Conservation (phyloP, 2,888 invertebrate species). For the Taenaris catops region DNA sequence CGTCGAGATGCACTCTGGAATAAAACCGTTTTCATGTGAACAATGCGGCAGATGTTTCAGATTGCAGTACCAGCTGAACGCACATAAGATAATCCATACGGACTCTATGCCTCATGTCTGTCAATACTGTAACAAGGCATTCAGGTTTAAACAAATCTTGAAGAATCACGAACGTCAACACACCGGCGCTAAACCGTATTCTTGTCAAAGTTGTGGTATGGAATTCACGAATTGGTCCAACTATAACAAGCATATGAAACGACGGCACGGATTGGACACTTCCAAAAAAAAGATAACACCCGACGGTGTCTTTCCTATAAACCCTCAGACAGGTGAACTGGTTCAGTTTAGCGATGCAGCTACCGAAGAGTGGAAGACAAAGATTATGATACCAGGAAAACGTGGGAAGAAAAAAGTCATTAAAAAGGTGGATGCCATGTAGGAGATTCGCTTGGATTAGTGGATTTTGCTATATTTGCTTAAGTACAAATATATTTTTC, state of each 20-base stretch:
- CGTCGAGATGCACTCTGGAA: constrained; percentile 65
- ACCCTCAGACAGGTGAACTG: constrained; percentile 63
- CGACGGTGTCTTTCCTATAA: constrained; percentile 64
- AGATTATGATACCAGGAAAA: constrained; percentile 63
- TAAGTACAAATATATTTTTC: constrained; percentile 7
- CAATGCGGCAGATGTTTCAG: constrained; percentile 71
- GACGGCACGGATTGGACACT: constrained; percentile 81
- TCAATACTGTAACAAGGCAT: constrained; percentile 86
- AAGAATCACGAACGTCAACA: constrained; percentile 88
- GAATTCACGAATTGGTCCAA: constrained; percentile 91
- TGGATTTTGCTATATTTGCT: neutral
- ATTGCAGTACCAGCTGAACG: constrained; percentile 85
- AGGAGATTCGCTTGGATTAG: constrained; percentile 6
- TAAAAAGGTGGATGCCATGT: constrained; percentile 39
- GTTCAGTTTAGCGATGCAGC: constrained; percentile 51
- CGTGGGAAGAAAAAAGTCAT: constrained; percentile 58
- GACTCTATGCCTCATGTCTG: constrained; percentile 89
- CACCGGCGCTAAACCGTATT: constrained; percentile 85
- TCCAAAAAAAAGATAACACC: constrained; percentile 78
- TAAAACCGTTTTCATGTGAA: constrained; percentile 65
- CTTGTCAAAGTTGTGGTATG: constrained; percentile 84
- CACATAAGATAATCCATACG: constrained; percentile 88
- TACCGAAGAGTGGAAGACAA: constrained; percentile 65
- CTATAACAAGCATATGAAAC: constrained; percentile 90
- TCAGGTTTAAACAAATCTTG: constrained; percentile 86